A percentile compares a stretch with the other conserved stretches of the same genome.
Evolutionary conservation across 2,888 invertebrate genomes (phyloP).

Genomic region (Ashinkailepas kermadecensis): DNA sequence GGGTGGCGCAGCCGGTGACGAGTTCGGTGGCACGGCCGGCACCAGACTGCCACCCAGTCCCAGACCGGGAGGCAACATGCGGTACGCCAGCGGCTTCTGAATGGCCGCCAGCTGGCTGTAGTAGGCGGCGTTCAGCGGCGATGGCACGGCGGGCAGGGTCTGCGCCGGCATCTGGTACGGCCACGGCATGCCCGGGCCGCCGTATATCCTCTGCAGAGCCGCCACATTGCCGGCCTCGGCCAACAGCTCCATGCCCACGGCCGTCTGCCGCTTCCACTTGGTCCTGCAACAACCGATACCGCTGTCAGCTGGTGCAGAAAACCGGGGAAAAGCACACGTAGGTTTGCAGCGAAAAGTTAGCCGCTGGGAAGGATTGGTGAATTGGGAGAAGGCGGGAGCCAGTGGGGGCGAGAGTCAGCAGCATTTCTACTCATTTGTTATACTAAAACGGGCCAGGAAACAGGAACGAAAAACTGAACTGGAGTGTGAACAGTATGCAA

Average conservation of each 20-base stretch:
- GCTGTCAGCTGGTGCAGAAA: not conserved
- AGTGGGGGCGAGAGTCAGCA: too few relatives aligned
- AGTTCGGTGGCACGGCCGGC: not conserved
- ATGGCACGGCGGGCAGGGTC: slow-evolving; percentile 29
- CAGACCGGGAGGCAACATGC: slow-evolving; percentile 40
- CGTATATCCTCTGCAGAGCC: slow-evolving; percentile 92
- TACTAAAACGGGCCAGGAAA: too few relatives aligned
- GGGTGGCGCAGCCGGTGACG: not conserved
- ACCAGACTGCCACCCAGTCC: slow-evolving; percentile 27
- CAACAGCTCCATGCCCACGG: slow-evolving; percentile 90
- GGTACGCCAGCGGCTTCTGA: slow-evolving; percentile 80
- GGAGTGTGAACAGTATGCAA: too few relatives aligned
- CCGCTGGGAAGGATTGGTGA: too few relatives aligned
- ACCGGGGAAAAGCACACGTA: too few relatives aligned
- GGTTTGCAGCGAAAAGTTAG: too few relatives aligned
- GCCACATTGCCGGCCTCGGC: slow-evolving; percentile 97
- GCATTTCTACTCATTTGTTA: too few relatives aligned
- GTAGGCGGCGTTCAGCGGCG: slow-evolving; percentile 32
- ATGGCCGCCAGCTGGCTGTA: slow-evolving; percentile 42
- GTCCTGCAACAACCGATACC: slow-evolving; percentile 48
- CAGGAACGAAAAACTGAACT: too few relatives aligned
- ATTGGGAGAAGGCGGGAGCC: too few relatives aligned
- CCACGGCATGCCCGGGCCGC: slow-evolving; percentile 38
- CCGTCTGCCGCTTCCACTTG: slow-evolving; percentile 98
- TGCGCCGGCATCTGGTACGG: slow-evolving; percentile 32